phyloP scores from a whole-genome alignment of 2,113 vertebrate species.

The Tupaia tana region DNA sequence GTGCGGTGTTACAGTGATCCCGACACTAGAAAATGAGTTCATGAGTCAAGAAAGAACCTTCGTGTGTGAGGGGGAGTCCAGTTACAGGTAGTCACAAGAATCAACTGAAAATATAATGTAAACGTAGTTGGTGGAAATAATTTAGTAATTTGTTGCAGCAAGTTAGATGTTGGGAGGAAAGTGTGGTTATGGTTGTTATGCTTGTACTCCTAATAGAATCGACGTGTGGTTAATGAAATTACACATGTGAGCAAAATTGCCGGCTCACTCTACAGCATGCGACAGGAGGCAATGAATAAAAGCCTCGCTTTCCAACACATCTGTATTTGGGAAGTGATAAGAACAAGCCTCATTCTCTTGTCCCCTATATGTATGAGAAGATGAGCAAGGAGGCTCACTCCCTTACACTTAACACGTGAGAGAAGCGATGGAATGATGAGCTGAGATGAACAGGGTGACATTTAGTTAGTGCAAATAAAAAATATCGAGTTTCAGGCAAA shows the following conservation, averaged over 20 bases:
- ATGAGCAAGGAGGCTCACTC: neutral
- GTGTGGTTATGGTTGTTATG: neutral
- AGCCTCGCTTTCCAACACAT: neutral
- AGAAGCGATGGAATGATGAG: neutral
- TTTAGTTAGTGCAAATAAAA: neutral
- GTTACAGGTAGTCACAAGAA: neutral
- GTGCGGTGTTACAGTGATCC: neutral
- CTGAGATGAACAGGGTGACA: neutral
- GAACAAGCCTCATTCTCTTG: neutral
- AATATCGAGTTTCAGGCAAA: neutral
- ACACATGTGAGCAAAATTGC: neutral
- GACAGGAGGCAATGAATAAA: neutral
- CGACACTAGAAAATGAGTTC: neutral
- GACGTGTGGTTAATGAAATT: slow-evolving; percentile 11
- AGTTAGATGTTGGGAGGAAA: slow-evolving; percentile 29
- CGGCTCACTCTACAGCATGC: neutral
- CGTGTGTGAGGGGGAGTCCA: neutral
- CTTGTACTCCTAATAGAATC: neutral
- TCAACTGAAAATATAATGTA: neutral
- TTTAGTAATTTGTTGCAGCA: slow-evolving; percentile 46
- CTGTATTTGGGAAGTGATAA: neutral
- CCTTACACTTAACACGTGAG: neutral
- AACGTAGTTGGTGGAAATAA: neutral
- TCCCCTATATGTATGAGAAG: neutral
- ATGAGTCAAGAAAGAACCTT: neutral